phyloP scores from a whole-genome alignment of 2,888 invertebrate species.

The Dicranocentrus wangi region DNA sequence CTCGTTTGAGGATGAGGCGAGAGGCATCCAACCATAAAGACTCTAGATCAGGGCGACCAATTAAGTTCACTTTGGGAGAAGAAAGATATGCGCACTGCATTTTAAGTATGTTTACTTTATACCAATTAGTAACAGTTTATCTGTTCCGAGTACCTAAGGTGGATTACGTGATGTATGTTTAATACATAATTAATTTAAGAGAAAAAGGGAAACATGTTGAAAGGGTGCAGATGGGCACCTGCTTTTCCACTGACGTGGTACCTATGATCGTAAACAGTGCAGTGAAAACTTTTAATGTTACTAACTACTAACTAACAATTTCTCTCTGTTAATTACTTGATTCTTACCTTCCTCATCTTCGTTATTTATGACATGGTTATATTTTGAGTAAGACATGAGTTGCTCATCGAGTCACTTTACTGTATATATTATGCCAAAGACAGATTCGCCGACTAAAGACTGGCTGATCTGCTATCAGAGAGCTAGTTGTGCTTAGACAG shows the following conservation, averaged over 20 bases:
- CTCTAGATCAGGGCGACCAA: not conserved
- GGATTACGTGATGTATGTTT: slow-evolving; percentile 15
- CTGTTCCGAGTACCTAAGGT: not conserved
- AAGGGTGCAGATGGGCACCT: not conserved
- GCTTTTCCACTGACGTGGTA: too few species aligned
- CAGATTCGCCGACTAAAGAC: not conserved
- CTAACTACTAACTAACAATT: slow-evolving; percentile 24
- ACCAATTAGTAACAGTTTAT: slow-evolving; percentile 39
- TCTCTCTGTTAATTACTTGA: slow-evolving; percentile 38
- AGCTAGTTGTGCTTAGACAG: too few species aligned
- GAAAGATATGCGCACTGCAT: slow-evolving; percentile 5
- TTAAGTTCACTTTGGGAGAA: not conserved
- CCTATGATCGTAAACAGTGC: too few species aligned
- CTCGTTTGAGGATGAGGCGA: not conserved
- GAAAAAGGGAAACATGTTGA: not conserved
- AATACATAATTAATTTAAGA: slow-evolving; percentile 27
- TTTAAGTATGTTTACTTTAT: slow-evolving; percentile 14
- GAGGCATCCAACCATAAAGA: not conserved
- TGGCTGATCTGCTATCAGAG: not conserved
- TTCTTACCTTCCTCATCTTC: slow-evolving; percentile 13
- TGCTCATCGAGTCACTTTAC: slow-evolving; percentile 35
- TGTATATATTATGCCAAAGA: not conserved
- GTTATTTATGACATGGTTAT: slow-evolving; percentile 38
- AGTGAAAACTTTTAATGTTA: not conserved
- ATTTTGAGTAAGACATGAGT: not conserved